A percentile compares a stretch with the other conserved stretches of the same genome.
phyloP scores from a whole-genome alignment of 2,797 vertebrate genomes.

The Gadopsis marmoratus region DNA sequence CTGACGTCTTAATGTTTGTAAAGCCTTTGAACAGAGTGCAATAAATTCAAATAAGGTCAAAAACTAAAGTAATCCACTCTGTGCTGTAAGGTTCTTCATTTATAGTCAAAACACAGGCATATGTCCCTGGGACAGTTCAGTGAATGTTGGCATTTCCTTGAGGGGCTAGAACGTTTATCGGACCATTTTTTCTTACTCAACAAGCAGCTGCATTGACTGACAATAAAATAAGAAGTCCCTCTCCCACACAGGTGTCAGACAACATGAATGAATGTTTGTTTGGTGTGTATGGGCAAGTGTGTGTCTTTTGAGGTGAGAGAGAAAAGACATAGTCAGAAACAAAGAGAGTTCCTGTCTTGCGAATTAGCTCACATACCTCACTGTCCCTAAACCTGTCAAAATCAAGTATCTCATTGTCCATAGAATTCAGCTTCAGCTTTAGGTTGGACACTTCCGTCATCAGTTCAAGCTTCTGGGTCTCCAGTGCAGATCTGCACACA shows the following conservation, averaged over 20 bases:
- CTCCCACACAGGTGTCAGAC: slow-evolving; percentile 47
- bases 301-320: slow-evolving; percentile 5
- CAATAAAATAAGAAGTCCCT: slow-evolving; percentile 31
- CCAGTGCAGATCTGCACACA: slow-evolving; percentile 91
- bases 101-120: slow-evolving; percentile 18
- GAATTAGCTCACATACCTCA: slow-evolving; percentile 85
- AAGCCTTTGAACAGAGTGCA: slow-evolving; percentile 14
- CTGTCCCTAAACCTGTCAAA: slow-evolving; percentile 92
- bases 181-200: slow-evolving; percentile 6
- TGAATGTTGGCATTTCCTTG: slow-evolving; percentile 7
- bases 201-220: slow-evolving; percentile 40
- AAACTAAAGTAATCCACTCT: neutral
- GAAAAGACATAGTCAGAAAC: slow-evolving; percentile 15
- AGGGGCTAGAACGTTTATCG: neutral
- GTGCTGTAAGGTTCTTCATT: neutral
- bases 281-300: slow-evolving; percentile 13
- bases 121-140: neutral
- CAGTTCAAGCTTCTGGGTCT: slow-evolving; percentile 96
- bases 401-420: slow-evolving; percentile 91
- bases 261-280: slow-evolving; percentile 44
- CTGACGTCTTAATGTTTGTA: slow-evolving; percentile 32
- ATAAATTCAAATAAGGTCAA: slow-evolving; percentile 9
- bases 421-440: slow-evolving; percentile 91
- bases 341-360: slow-evolving; percentile 24
- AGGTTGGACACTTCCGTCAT: slow-evolving; percentile 96